A percentile compares a stretch with the other conserved stretches of the same genome.
phyloP scores from a whole-genome alignment of 2,888 invertebrate genomes.

The Toxonevra muliebris region DNA sequence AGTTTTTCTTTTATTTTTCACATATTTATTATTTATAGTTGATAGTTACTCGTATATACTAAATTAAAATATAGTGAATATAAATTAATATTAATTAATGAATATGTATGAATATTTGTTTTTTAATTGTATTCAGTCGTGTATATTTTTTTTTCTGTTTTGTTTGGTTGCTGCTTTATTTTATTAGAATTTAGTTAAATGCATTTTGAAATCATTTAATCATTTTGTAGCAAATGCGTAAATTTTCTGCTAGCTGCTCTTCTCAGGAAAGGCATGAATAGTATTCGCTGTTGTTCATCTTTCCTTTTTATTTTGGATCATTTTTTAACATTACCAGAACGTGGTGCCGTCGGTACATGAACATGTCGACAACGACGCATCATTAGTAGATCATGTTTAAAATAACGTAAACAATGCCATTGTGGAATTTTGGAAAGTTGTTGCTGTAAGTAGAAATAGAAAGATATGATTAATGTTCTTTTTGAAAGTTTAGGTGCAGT shows the following conservation, averaged over 20 bases:
- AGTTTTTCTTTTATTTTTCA: no score
- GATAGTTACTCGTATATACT: no score
- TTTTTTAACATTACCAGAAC: slow-evolving; percentile 50
- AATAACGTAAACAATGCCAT: slow-evolving; percentile 85
- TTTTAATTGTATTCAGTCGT: not conserved
- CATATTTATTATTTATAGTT: no score
- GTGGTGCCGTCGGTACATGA: slow-evolving; percentile 65
- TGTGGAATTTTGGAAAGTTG: slow-evolving; percentile 79
- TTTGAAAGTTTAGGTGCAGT: no score
- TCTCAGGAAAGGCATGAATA: slow-evolving; percentile 14
- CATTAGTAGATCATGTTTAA: slow-evolving; percentile 74
- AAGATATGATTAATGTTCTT: not conserved
- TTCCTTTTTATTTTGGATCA: slow-evolving; percentile 1
- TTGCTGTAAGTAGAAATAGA: slow-evolving; percentile 66
- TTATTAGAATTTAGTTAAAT: no score
- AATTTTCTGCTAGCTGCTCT: slow-evolving; percentile 27
- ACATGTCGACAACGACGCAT: slow-evolving; percentile 82
- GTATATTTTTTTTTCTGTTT: not conserved
- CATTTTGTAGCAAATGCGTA: slow-evolving; percentile 2
- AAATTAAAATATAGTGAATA: no score
- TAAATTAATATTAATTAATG: not conserved
- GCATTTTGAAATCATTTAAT: not conserved
- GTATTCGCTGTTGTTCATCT: not conserved
- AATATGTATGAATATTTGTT: slow-evolving; percentile 12
- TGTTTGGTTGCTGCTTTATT: not conserved